These are phyloP conservation scores for Tetragonula carbonaria DNA, from an alignment of 2,888 invertebrate genomes.

Conservation along the genomic window DNA sequence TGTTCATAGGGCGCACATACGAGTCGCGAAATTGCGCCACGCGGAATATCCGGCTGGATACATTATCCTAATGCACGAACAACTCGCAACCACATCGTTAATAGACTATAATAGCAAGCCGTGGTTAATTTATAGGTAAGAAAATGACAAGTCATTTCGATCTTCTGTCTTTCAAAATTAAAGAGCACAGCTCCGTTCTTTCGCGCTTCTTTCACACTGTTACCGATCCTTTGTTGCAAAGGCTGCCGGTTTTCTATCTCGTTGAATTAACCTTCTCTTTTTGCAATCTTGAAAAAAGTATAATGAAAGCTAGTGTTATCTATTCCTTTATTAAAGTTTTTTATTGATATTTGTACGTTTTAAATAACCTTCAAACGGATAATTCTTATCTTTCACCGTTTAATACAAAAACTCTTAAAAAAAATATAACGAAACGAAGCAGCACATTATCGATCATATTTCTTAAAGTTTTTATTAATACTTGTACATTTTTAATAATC, in stretches of 20 bases:
- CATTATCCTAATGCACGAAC: slow-evolving; percentile 57
- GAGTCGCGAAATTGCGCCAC: slow-evolving; percentile 42
- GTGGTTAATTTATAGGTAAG: slow-evolving; percentile 8
- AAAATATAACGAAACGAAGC: no score
- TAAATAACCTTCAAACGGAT: neutral
- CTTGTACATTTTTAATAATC: no score
- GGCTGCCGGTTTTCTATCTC: neutral
- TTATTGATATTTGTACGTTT: neutral
- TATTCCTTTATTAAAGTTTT: neutral
- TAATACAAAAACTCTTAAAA: no score
- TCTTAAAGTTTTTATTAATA: no score
- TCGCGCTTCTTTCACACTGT: neutral
- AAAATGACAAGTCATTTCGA: slow-evolving; percentile 10
- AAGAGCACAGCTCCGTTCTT: neutral
- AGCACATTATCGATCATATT: no score
- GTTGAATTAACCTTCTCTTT: neutral
- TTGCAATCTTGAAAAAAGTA: neutral
- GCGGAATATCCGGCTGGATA: slow-evolving; percentile 35
- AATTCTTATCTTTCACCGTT: neutral
- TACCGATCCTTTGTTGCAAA: neutral
- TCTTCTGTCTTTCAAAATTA: slow-evolving; percentile 1
- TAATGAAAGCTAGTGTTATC: neutral
- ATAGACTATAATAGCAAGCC: slow-evolving; percentile 6
- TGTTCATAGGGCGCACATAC: slow-evolving; percentile 19
- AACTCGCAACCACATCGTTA: slow-evolving; percentile 26